Base-by-base conservation (phyloP, 2,113 vertebrate species). In the Hippocampus zosterae region DNA sequence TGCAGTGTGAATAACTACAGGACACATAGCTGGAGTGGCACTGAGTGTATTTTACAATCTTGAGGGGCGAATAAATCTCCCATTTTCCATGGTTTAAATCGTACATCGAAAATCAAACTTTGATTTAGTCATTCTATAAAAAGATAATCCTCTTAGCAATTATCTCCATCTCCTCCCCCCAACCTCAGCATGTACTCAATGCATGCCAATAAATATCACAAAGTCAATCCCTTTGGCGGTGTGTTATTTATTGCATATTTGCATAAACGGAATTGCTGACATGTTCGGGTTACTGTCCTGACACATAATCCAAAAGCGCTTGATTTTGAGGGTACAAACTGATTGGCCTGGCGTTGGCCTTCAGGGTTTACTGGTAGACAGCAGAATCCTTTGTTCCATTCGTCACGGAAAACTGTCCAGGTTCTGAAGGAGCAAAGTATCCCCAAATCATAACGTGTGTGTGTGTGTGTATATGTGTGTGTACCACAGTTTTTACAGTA, bases 61-160 rank as follows among this genome's bases (percentile, higher is more conserved):
- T 33, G 3, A 56, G n/a, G 15, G 41, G 59, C 66, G 40, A 76
- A 76, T 65, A 40, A 50, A 63, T 55, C 61, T 65, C 66, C 41
- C 63, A 67, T 25, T 78, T 50, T 29, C 53, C 25, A 37, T 3
- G 16, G 21, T 41, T 81, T 59, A 62, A 52, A 7, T 16, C 4
- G 46, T 18, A 16, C 79, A 79, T 71, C 40, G 13, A 59, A 11
- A 78, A 75, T 74, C 71, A 84, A 85, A 84, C 42, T 70, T 71
- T 8, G 7, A 84, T 79, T 77, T 55, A 81, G 60, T 83, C 33
- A 71, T 64, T 69, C 65, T 81, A 53, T 83, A 84, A 88, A 82
- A 76, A 76, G 69, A 66, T 87, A 90, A 90, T 90, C 88, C 74
- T 82, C 81, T 90, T 87, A 86, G 19, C 1, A 25, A 44, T 66